Base-by-base conservation (phyloP, 2,888 invertebrate species). In the Lysandra coridon region DNA sequence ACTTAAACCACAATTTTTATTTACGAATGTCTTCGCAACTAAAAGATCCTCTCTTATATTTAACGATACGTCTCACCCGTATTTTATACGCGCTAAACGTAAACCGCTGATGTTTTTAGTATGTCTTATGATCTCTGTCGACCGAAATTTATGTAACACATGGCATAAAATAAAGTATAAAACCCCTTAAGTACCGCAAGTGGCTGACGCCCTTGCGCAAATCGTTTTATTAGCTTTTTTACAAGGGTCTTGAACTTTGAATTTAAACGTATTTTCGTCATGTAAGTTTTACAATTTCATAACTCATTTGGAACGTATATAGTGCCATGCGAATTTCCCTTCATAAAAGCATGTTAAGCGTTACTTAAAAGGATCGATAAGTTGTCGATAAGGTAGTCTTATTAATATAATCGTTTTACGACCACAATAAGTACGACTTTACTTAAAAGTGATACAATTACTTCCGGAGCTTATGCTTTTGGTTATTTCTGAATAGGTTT, bases 171-270 rank as follows among this genome's bases (percentile, higher is more conserved):
- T 69, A 69, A 69, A 69, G 5, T 69, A 69, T 69, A 69, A 69
- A 69, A 69, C 69, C 69, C 69, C 69, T 30, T 69, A 69, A 69
- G 37, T 69, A 37, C 69, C 69, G 69, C 69, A 14, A 37, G 33
- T 69, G 69, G 69, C 33, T 10, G 12, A 64, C 30, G 33, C 33
- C 69, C 14, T 69, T 69, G 69, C 69, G 69, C 33, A 69, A 69
- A 69, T 14, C 33, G 37, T 69, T 69, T 69, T 69, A 69, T 69
- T 69, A 69, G 14, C 64, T 37, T 69, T 69, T 69, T 69, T 69
- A 69, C 69, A 69, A 37, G 69, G 69, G 69, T 69, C 69, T 69
- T 69, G 69, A 69, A 69, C 69, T 69, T 69, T 69, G 33, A 69
- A 33, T 23, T 23, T 23, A 23, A 69, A 33, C 4, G 33, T 33